phyloP scores from a whole-genome alignment of 1,140 invertebrate species.

The Philopotamus ludificatus region DNA sequence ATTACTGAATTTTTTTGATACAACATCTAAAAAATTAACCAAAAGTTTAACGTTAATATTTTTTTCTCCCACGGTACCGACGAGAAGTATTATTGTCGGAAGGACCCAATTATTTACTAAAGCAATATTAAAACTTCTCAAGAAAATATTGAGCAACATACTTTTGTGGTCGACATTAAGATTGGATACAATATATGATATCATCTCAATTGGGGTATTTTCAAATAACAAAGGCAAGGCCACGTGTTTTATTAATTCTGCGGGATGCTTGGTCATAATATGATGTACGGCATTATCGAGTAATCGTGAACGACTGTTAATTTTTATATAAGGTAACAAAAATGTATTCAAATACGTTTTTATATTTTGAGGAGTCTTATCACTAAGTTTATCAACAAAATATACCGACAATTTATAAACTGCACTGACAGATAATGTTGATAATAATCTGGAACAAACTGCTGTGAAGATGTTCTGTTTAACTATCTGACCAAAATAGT shows the following conservation, averaged over 20 bases:
- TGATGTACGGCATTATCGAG: not conserved
- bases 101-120: not conserved
- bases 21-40: not conserved
- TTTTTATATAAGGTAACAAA: not conserved
- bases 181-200: not conserved
- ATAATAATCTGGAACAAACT: too few relatives aligned
- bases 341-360: slow-evolving; percentile 3
- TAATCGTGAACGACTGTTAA: not conserved
- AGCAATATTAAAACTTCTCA: not conserved
- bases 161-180: not conserved
- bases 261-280: not conserved
- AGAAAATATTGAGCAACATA: not conserved
- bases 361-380: too few relatives aligned
- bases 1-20: not conserved
- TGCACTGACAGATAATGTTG: too few relatives aligned
- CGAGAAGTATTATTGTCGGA: slow-evolving; percentile 4
- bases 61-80: not conserved
- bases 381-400: too few relatives aligned
- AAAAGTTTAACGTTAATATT: not conserved
- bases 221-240: slow-evolving; percentile 1
- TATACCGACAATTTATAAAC: too few relatives aligned
- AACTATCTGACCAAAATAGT: too few relatives aligned
- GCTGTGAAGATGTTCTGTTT: too few relatives aligned
- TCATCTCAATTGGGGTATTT: not conserved
- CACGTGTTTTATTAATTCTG: not conserved